These are phyloP conservation scores for Marisa cornuarietis DNA, from an alignment of 1,140 invertebrate genomes.

Conservation along the genomic window DNA sequence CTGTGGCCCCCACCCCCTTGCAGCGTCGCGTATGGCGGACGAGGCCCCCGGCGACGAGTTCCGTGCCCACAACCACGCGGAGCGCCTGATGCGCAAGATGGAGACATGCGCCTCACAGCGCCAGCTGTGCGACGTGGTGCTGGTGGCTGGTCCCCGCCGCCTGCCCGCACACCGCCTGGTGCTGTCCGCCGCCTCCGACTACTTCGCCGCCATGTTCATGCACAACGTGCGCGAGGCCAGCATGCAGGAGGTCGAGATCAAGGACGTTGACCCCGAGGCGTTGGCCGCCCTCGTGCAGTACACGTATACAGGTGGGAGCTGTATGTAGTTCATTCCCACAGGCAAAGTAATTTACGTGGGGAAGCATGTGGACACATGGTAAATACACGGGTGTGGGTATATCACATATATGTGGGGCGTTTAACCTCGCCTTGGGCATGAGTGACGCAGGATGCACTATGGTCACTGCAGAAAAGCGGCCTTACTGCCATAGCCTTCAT, in stretches of 20 bases:
- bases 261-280: conserved; percentile 85
- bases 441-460: no score
- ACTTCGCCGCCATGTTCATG: conserved; percentile 96
- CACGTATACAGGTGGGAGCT: conserved; percentile 82
- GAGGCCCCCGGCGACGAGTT: conserved; percentile 77
- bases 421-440: no score
- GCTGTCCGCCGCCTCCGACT: conserved; percentile 89
- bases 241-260: conserved; percentile 83
- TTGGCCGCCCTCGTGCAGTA: conserved; percentile 84
- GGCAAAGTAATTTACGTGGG: no score
- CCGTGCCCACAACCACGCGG: conserved; percentile 81
- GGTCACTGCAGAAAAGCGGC: no score
- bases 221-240: conserved; percentile 85
- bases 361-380: no score
- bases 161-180: conserved; percentile 79
- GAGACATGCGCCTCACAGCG: conserved; percentile 81
- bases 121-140: conserved; percentile 60
- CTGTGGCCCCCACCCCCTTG: conserved; percentile 18
- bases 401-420: no score
- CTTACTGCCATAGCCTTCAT: no score
- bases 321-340: no score
- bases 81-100: conserved; percentile 82
- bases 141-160: conserved; percentile 69
- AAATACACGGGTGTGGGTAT: no score
- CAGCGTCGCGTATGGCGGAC: conserved; percentile 43